Evolutionary conservation across 64 coral and sea anemone genomes (phyloP).

Genomic region (Pocillopora verrucosa): DNA sequence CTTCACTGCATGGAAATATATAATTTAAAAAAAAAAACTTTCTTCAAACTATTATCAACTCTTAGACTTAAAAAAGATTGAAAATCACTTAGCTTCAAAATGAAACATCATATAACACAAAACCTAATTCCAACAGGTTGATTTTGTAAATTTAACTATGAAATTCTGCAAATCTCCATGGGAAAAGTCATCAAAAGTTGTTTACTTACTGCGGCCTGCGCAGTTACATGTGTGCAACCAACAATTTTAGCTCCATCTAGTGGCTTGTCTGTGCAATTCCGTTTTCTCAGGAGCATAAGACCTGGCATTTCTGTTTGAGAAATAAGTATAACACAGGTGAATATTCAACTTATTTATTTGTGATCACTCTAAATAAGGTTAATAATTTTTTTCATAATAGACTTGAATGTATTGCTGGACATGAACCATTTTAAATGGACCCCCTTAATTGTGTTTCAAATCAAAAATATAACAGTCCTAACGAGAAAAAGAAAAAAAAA

Average conservation of each 20-base stretch:
- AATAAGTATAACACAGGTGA: neutral
- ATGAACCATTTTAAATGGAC: no score
- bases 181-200: neutral
- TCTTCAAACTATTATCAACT: neutral
- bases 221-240: conserved; percentile 99
- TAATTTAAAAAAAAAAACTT: neutral
- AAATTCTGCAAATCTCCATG: neutral
- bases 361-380: no score
- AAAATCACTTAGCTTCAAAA: neutral
- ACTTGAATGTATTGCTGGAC: no score
- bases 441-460: no score
- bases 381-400: neutral
- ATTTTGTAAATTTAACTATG: neutral
- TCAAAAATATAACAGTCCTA: no score
- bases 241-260: conserved; percentile 99
- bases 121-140: neutral
- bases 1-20: neutral
- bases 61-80: neutral
- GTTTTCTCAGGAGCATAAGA: conserved; percentile 91
- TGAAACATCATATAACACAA: no score
- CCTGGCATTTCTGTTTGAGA: conserved; percentile 96
- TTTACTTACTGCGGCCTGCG: conserved; percentile 95
- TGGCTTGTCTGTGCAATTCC: conserved; percentile 98
- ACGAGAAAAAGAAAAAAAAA: no score
- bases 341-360: neutral